Conservation (phyloP, 53 echinoderm and acorn worm genomes). For the Stichopus horrens region DNA sequence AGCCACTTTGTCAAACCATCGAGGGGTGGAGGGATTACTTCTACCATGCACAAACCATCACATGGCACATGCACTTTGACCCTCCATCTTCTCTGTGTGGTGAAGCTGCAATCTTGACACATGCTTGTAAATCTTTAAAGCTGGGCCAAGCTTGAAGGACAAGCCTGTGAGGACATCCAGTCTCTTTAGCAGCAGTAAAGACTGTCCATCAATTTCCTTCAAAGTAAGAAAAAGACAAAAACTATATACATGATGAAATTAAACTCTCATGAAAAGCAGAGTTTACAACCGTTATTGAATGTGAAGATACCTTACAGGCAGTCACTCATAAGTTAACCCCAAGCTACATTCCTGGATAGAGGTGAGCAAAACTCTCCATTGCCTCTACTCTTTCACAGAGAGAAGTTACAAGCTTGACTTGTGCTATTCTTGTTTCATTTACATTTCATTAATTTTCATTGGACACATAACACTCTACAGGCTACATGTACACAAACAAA, state of each 20-base stretch:
- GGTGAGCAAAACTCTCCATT: not conserved
- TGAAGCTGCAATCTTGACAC: constrained; percentile 75
- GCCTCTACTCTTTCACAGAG: not conserved
- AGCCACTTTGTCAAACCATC: too few species aligned
- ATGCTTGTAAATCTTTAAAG: constrained; percentile 90
- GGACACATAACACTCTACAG: too few species aligned
- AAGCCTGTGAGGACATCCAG: constrained; percentile 92
- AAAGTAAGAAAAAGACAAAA: constrained; percentile 14
- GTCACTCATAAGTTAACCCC: not conserved
- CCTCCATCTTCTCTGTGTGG: constrained; percentile 25
- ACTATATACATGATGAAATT: not conserved
- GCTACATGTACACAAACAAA: too few species aligned
- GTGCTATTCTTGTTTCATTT: not conserved
- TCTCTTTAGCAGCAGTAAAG: constrained; percentile 85
- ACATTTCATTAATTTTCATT: not conserved
- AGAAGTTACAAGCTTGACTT: not conserved
- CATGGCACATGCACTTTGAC: not conserved
- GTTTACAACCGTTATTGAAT: too few species aligned
- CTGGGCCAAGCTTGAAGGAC: constrained; percentile 91
- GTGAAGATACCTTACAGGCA: not conserved
- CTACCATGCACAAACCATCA: too few species aligned
- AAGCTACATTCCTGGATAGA: not conserved
- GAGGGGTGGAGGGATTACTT: too few species aligned
- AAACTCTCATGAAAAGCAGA: not conserved
- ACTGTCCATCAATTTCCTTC: constrained; percentile 98